Base-by-base conservation (phyloP, 2,797 vertebrate genomes). In the Ctenosaura bakeri region DNA sequence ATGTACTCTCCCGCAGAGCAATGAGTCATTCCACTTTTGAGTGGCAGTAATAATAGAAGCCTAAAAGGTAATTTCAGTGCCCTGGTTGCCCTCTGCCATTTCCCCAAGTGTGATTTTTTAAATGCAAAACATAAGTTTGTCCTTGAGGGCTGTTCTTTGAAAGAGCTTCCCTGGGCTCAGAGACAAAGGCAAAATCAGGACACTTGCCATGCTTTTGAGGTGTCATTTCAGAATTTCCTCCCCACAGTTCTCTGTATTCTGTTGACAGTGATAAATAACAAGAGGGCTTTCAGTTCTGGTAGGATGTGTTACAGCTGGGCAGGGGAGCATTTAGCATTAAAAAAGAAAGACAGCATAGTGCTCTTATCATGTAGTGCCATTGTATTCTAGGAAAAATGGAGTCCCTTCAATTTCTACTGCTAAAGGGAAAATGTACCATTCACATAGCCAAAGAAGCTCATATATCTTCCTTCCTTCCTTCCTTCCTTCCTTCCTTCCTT, bases 121-220 rank as follows among this genome's bases (percentile, higher is more conserved):
- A 64, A 82, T 73, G 83, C 16, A 90, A 38, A 8, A 80, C 64
- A 81, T 94, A 76, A 92, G 38, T 35, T 94, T 92, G 56, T 87
- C 56, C 2, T 85, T 93, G 74, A 74, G 66, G 83, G 24, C 10
- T 85, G 35, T 35, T 86, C 64, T 9, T 71, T 77, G n/a, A n/a
- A 77, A 86, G 18, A 91, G 12, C 32, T 71, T 74, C 56, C 92
- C 69, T 62, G 78, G 71, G 71, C 52, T 85, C 71, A 87, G 24
- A 64, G n/a, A 86, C 35, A 92, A 80, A 92, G 38, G 5, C 85
- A 80, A 90, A 94, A 83, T 84, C 54, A 83, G 85, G 73, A 32
- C 2, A 24, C 88, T 91, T 64, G 2, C 59, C 85, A 81, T 79
- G 85, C 78, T 73, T 64, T 42, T 78, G 87, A 88, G 50, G 64